phyloP scores from a whole-genome alignment of 1,140 invertebrate species.

The Diorhabda elongata region DNA sequence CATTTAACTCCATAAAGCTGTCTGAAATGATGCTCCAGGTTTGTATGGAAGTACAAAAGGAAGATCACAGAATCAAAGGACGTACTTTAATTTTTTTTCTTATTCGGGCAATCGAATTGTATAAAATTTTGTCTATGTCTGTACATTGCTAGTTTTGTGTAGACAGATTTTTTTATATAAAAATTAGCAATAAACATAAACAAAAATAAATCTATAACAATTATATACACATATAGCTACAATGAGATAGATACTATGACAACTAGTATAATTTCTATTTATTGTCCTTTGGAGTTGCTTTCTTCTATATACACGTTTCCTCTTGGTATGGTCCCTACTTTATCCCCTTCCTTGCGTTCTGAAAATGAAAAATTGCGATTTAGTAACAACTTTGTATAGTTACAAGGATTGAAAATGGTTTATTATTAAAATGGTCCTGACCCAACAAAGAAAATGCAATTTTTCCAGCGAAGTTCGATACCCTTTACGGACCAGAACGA shows the following conservation, averaged over 20 bases:
- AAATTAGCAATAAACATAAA: not conserved
- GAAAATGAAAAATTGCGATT: constrained; percentile 31
- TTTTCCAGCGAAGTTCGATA: too few relatives aligned
- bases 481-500: too few relatives aligned
- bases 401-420: not conserved
- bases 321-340: constrained; percentile 47
- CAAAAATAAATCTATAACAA: constrained; percentile 1
- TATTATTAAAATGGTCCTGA: not conserved
- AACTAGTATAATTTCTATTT: not conserved
- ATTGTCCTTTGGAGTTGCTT: constrained; percentile 22
- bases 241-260: not conserved
- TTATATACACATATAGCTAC: constrained; percentile 2
- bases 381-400: not conserved
- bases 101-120: too few relatives aligned
- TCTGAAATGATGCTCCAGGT: too few relatives aligned
- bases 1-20: too few relatives aligned
- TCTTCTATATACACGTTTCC: constrained; percentile 54
- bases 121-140: too few relatives aligned
- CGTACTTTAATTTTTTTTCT: too few relatives aligned
- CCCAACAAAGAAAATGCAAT: not conserved
- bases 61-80: too few relatives aligned
- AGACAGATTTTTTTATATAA: not conserved
- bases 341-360: constrained; percentile 39
- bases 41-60: too few relatives aligned
- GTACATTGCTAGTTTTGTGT: too few relatives aligned